These are phyloP conservation scores for Pseudachorutes palmiensis DNA, from an alignment of 1,140 invertebrate genomes.

Conservation along the genomic window DNA sequence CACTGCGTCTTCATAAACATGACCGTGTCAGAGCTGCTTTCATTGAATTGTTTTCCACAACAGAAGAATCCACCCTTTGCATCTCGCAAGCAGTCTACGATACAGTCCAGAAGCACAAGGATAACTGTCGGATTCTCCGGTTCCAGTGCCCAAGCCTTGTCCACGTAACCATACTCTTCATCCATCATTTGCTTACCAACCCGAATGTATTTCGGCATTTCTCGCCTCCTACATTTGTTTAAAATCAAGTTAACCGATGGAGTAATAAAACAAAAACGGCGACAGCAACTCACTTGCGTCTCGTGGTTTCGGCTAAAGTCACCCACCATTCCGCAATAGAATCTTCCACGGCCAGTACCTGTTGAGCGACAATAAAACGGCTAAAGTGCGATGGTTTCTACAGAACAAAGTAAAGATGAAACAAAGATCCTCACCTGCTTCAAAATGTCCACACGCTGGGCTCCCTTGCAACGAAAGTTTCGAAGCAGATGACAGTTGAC, in stretches of 20 bases:
- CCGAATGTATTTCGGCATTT: not conserved
- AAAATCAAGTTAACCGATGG: not conserved
- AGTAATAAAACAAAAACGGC: not conserved
- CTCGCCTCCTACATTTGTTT: not conserved
- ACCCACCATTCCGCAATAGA: constrained; percentile 19
- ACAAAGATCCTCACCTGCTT: constrained; percentile 8
- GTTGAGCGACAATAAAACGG: not conserved
- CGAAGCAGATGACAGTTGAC: constrained; percentile 12
- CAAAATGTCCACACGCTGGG: constrained; percentile 9
- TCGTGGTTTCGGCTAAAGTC: not conserved
- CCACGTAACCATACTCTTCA: constrained; percentile 22
- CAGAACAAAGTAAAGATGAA: not conserved
- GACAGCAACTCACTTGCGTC: constrained; percentile 16
- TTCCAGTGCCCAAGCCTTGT: not conserved
- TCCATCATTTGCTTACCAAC: not conserved
- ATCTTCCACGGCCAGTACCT: constrained; percentile 9
- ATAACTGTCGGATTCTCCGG: constrained; percentile 18
- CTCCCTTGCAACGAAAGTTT: not conserved
- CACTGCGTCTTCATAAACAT: constrained; percentile 5
- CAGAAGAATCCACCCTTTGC: constrained; percentile 8
- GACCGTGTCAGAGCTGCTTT: not conserved
- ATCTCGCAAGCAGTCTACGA: constrained; percentile 22
- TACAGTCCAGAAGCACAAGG: constrained; percentile 22
- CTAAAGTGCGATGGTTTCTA: not conserved
- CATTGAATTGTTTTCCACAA: constrained; percentile 1